Conservation (phyloP, 2,888 invertebrate species). For the Heliconius erato region DNA sequence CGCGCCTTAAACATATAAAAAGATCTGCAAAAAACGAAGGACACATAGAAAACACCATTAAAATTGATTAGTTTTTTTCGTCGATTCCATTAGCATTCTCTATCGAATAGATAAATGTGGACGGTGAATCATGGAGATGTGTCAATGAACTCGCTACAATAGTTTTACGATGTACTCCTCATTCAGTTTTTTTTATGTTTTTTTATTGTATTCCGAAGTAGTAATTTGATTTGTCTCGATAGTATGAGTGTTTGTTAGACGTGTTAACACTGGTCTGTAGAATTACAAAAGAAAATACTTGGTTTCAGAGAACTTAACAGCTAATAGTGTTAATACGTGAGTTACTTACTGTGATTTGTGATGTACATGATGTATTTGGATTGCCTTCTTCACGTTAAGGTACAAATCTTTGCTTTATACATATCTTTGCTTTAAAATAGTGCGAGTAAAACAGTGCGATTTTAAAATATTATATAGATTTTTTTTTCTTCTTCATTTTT, state of each 20-base stretch:
- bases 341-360: conserved; percentile 5
- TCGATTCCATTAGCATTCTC: conserved; percentile 57
- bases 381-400: background rate
- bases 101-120: conserved; percentile 64
- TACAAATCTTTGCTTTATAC: background rate
- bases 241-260: conserved; percentile 30
- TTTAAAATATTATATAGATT: too few species aligned
- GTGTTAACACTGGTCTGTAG: conserved; percentile 25
- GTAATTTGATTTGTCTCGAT: conserved; percentile 42
- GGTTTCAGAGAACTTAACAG: background rate
- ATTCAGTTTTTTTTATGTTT: conserved; percentile 50
- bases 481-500: too few species aligned
- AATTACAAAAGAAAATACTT: conserved; percentile 4
- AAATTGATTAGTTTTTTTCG: conserved; percentile 72
- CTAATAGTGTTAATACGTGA: conserved; percentile 18
- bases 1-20: conserved; percentile 56
- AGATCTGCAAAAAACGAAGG: conserved; percentile 69
- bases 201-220: conserved; percentile 45
- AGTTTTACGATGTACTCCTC: conserved; percentile 58
- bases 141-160: conserved; percentile 65
- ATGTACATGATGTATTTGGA: background rate
- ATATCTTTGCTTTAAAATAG: background rate
- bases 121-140: conserved; percentile 65
- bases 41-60: conserved; percentile 69
- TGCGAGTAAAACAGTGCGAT: too few species aligned